Conservation (phyloP, 1,140 invertebrate species). For the Physella acuta region DNA sequence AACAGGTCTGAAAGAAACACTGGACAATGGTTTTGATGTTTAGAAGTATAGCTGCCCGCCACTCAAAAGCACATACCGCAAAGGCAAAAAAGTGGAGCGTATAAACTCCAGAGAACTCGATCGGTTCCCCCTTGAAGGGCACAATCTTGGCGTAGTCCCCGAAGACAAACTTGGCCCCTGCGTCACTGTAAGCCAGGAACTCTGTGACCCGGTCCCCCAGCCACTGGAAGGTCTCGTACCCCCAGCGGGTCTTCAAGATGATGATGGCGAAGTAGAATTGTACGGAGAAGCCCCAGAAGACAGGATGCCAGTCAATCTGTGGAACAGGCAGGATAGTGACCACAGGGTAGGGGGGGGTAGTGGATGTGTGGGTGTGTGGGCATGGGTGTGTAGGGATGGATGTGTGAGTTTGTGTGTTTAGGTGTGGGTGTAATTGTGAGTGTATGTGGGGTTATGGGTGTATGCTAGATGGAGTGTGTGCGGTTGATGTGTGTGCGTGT, state of each 20-base stretch:
- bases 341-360: not conserved
- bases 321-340: slow-evolving; percentile 10
- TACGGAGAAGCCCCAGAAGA: slow-evolving; percentile 72
- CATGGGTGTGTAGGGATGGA: slow-evolving; percentile 10
- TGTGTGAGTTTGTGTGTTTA: slow-evolving; percentile 2
- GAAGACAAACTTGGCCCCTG: slow-evolving; percentile 84
- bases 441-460: slow-evolving; percentile 8
- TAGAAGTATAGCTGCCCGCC: too few species aligned
- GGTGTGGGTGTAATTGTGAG: not conserved
- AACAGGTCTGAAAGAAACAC: too few species aligned
- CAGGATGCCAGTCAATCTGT: slow-evolving; percentile 57
- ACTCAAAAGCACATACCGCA: slow-evolving; percentile 35
- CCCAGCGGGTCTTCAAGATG: slow-evolving; percentile 81
- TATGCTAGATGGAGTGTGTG: slow-evolving; percentile 8
- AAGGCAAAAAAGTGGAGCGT: slow-evolving; percentile 51
- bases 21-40: too few species aligned
- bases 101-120: slow-evolving; percentile 76
- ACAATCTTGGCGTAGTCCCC: slow-evolving; percentile 63
- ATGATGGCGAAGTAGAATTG: slow-evolving; percentile 86
- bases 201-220: slow-evolving; percentile 71
- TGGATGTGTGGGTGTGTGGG: too few species aligned
- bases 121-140: slow-evolving; percentile 68
- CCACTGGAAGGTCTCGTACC: slow-evolving; percentile 77
- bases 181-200: slow-evolving; percentile 78
- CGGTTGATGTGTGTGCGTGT: too few species aligned